Base-by-base conservation (phyloP, 2,888 invertebrate genomes). In the Rhyacophila evoluta region DNA sequence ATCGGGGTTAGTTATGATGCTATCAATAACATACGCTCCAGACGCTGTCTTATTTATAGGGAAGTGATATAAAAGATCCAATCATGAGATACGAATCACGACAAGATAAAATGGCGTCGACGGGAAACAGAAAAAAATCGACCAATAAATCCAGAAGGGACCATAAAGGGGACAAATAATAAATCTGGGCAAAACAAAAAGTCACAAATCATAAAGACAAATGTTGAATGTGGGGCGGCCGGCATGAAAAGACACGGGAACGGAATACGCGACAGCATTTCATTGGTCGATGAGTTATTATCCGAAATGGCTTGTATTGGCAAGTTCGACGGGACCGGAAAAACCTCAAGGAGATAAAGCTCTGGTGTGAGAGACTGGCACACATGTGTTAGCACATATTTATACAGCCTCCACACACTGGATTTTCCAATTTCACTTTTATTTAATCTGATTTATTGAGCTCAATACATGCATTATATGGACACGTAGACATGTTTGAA, bases 121-220 rank as follows among this genome's bases (percentile, higher is more conserved):
- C 29, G 29, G 70, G 12, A 70, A 70, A 70, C 27, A 55, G 38
- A 41, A 74, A 15, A 33, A 74, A 37, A 74, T 27, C 67, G 15
- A 15, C 74, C 39, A 38, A 73, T 29, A 25, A 37, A 75, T 75
- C 67, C 74, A 67, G 39, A 29, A 74, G 29, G 28, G 55, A 67
- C 29, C 55, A 67, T 55, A 67, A 19, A 55, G 19, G 19, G 41
- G 39, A 55, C 28, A 74, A 67, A 77, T 67, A 73, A 37, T 73
- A 73, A 41, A 68, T 67, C 76, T 72, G 67, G 71, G 36, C 27
- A 72, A 76, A 69, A 76, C 73, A 19, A 37, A 77, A 78, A 78
- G 39, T 68, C 79, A 79, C 75, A 79, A 79, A 75, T 75, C 79
- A 72, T 72, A 79, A 75, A 75, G 68, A 75, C 72, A 79, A 79